These are phyloP conservation scores for Frankliniella fusca DNA, from an alignment of 2,888 invertebrate species.

Conservation along the genomic window DNA sequence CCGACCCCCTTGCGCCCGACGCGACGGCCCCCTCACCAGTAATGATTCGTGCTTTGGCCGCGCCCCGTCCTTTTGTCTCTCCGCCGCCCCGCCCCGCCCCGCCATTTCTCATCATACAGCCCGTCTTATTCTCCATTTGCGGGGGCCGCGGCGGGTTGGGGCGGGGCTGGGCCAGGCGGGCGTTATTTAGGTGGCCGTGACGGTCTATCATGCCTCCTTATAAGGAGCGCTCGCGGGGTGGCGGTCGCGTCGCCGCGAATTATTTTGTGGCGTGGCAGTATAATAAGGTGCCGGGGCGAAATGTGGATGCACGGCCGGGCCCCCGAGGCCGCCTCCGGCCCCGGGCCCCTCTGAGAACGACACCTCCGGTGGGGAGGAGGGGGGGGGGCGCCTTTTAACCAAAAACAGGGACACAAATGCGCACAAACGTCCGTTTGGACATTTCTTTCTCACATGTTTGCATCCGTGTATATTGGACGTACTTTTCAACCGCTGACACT, in stretches of 20 bases:
- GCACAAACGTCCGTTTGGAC: too few species aligned
- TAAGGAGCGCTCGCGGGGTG: not conserved
- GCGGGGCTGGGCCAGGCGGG: not conserved
- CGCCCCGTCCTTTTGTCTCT: constrained; percentile 16
- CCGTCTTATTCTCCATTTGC: constrained; percentile 18
- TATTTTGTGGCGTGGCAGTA: not conserved
- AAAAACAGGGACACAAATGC: too few species aligned
- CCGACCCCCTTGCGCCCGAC: not conserved
- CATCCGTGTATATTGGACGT: too few species aligned
- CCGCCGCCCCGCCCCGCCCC: not conserved
- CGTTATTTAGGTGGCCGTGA: not conserved
- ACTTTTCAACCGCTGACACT: too few species aligned
- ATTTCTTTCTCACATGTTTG: too few species aligned
- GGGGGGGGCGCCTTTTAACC: too few species aligned
- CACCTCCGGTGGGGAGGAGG: too few species aligned
- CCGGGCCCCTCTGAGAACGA: too few species aligned
- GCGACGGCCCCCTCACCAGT: not conserved
- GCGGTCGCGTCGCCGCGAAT: not conserved
- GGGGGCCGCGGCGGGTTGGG: too few species aligned
- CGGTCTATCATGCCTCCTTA: constrained; percentile 6
- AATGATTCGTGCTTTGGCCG: constrained; percentile 4
- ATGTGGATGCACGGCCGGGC: too few species aligned
- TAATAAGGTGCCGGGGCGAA: too few species aligned
- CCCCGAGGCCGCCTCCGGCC: too few species aligned
- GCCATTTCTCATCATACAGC: constrained; percentile 19